Base-by-base conservation (phyloP, 2,888 invertebrate genomes). In the Steinernema scapterisci region DNA sequence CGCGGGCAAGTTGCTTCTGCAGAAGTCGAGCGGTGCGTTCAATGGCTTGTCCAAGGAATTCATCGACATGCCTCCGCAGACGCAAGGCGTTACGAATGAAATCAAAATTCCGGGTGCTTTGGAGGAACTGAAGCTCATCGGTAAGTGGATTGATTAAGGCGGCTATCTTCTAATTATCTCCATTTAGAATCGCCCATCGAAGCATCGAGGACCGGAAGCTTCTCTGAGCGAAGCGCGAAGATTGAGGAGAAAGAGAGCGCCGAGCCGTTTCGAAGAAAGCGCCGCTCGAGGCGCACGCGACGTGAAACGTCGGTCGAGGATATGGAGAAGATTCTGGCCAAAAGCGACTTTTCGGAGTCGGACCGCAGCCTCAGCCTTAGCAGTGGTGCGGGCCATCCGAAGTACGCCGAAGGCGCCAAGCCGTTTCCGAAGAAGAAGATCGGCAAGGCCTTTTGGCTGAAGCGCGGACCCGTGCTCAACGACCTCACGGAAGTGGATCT, bases 401-500 rank as follows among this genome's bases (percentile, higher is more conserved):
- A 63, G 38, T 63, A 63, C 63, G 63, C 63, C 31, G 19, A 27
- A 31, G 63, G 63, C 1, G 63, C 63, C 31, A 25, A 63, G 19
- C 63, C 63, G 31, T 63, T 63, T n/a, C 63, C 63, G 5, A 9
- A 27, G 31, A 63, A 13, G 31, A 63, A 63, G 63, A 63, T 63
- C 13, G 63, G 63, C 16, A 63, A 31, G 19, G 63, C 31, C 16
- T 63, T 63, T n/a, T 63, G 63, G 63, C 7, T 63, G 63, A 63
- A 31, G 31, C 11, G 16, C 2, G 63, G 31, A 25, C 63, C 63
- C 13, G 63, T 63, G 31, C 63, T 63, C 63, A 63, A 31, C 63
- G 63, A 63, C 63, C 7, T 25, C 31, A 63, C 63, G 7, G 63
- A 63, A 13, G 63, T 63, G 13, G 63, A 63, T 3, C 63, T 63